Conservation (phyloP, 2,888 invertebrate species). For the Unio pictorum region DNA sequence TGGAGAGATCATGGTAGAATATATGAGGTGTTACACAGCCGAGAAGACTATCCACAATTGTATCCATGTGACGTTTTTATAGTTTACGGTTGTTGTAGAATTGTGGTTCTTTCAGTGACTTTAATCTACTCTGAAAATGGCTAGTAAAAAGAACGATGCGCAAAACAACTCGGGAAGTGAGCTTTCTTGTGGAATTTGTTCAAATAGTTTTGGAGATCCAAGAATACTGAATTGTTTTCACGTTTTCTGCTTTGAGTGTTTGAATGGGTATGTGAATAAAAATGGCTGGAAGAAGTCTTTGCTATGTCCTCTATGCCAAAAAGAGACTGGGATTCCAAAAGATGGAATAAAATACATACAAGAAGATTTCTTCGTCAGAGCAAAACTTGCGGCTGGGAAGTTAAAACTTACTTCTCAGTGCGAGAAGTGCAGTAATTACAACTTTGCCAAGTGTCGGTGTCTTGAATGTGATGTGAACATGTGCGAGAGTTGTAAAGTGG, state of each 20-base stretch:
- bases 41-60: too few relatives aligned
- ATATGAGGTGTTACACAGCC: too few relatives aligned
- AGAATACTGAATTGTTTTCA: constrained; percentile 42
- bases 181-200: constrained; percentile 33
- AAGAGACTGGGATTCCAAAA: constrained; percentile 39
- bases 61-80: too few relatives aligned
- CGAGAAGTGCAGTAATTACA: constrained; percentile 30
- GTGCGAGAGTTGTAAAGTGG: constrained; percentile 31
- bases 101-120: too few relatives aligned
- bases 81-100: too few relatives aligned
- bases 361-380: constrained; percentile 41
- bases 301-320: constrained; percentile 40
- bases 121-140: too few relatives aligned
- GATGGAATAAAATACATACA: constrained; percentile 31
- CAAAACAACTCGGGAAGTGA: constrained; percentile 12
- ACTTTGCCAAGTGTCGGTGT: constrained; percentile 32
- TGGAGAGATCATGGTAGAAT: too few relatives aligned
- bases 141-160: background rate
- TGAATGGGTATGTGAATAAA: constrained; percentile 34
- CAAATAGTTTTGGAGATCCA: constrained; percentile 38
- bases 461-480: constrained; percentile 42
- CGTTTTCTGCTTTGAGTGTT: constrained; percentile 40
- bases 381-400: constrained; percentile 33
- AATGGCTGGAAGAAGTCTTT: constrained; percentile 38
- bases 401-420: constrained; percentile 34